Evolutionary conservation across 2,888 invertebrate genomes (phyloP).

Genomic region (Volucella inflata): DNA sequence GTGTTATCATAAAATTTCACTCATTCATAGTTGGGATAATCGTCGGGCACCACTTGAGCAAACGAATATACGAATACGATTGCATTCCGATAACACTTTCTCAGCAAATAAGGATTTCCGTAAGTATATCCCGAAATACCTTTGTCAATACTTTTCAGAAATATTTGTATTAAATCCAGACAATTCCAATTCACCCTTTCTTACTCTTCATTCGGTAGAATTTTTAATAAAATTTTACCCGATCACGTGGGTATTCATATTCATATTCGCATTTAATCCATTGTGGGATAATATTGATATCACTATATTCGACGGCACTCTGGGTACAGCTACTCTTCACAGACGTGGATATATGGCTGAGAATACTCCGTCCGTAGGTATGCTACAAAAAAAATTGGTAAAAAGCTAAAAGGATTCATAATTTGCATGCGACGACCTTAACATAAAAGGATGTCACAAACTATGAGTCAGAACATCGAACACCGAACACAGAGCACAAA

Average conservation of each 20-base stretch:
- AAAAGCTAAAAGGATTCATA: not conserved
- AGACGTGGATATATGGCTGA: not conserved
- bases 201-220: too few species aligned
- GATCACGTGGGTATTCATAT: not conserved
- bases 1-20: too few species aligned
- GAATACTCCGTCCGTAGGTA: not conserved
- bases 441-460: conserved; percentile 8
- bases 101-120: too few species aligned
- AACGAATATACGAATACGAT: too few species aligned
- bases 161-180: too few species aligned
- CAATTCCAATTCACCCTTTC: too few species aligned
- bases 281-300: conserved; percentile 2
- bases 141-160: too few species aligned
- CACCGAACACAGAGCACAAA: not conserved
- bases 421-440: conserved; percentile 6
- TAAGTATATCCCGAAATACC: too few species aligned
- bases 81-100: too few species aligned
- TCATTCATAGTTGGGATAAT: too few species aligned
- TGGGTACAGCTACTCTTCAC: not conserved
- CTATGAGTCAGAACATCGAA: not conserved
- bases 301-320: not conserved
- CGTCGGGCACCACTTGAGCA: too few species aligned
- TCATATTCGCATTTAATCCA: conserved; percentile 4
- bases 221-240: conserved; percentile 19
- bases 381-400: too few species aligned